A percentile compares a stretch with the other conserved stretches of the same genome.
Evolutionary conservation across 2,113 vertebrate genomes (phyloP).

Genomic region (Conger conger): DNA sequence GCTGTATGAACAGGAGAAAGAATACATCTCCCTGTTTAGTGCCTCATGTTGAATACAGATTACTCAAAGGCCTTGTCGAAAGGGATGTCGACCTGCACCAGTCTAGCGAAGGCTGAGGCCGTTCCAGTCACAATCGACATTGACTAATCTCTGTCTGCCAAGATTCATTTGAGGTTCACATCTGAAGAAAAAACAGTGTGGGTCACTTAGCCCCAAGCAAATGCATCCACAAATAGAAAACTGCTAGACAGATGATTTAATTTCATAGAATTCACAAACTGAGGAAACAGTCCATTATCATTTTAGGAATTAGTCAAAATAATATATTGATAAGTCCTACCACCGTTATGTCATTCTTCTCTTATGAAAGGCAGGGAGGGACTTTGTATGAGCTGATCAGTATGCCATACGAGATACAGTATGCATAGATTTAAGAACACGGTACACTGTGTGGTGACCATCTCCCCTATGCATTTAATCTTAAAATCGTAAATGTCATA

Average conservation of each 20-base stretch:
- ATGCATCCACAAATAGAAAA: not conserved
- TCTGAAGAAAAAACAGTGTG: not conserved
- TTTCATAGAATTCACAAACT: no score
- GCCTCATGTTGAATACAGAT: not conserved
- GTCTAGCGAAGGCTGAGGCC: not conserved
- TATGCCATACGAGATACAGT: not conserved
- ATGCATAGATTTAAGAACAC: not conserved
- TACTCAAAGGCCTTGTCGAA: not conserved
- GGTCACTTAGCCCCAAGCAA: no score
- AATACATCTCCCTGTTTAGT: not conserved
- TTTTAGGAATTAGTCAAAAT: no score
- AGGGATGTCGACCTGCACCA: not conserved
- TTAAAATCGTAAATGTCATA: slow-evolving; percentile 6
- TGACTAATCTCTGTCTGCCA: not conserved
- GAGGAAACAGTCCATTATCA: no score
- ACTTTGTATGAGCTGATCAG: not conserved
- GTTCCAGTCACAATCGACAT: not conserved
- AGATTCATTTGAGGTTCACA: not conserved
- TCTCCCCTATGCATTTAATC: not conserved
- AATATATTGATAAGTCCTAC: no score
- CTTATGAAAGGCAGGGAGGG: not conserved
- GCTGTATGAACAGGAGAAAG: not conserved
- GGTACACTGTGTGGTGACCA: not conserved
- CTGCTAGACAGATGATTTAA: no score
- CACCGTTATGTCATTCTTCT: not conserved